Evolutionary conservation across 2,797 vertebrate species (phyloP), one percentile per base, ranked within the genome.

Genomic region (Catharus ustulatus): DNA sequence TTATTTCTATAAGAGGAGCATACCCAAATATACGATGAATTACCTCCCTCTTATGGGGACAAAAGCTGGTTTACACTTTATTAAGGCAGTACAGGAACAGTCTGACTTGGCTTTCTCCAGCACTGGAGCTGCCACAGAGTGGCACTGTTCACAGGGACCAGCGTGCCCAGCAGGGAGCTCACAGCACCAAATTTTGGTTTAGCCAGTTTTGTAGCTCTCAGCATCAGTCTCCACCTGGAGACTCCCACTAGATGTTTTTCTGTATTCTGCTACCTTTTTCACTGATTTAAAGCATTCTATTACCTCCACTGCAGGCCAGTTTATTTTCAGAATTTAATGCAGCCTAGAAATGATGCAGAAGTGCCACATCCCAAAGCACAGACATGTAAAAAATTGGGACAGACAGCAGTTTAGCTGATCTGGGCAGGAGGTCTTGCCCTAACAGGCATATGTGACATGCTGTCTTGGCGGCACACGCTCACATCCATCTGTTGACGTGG

Each of bases 401-500:
- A 87, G 87, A 95, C 83, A 84, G 90, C 89, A 95, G 87, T 95
- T 87, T 77, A 94, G 90, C 93, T 82, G 71, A 89, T 74, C 89
- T n/a, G 67, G 78, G 85, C 84, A 90, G 89, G 91, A 87, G 91
- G 93, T 90, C 90, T 55, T 82, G 87, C 93, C 90, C 96, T 95
- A 75, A 82, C 66, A 95, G 83, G 72, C 90, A 66, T 63, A 87
- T 76, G 91, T 90, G 77, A 90, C 80, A 71, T 17, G 64, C 62
- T 94, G 27, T 75, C 90, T 84, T 93, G 89, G 87, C 40, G 1
- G 76, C 85, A 91, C 54, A 72, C 9, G 3, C 57, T 75, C 38
- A 3, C 82, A 71, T 58, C 95, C 92, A 94, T 95, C 91, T 94
- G 93, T 74, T 55, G 84, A 61, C 5, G 27, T 91, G 94, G 93